These are phyloP conservation scores for Isaurus tuberculatus DNA, from an alignment of 92 coral and sea anemone species.

Conservation along the genomic window DNA sequence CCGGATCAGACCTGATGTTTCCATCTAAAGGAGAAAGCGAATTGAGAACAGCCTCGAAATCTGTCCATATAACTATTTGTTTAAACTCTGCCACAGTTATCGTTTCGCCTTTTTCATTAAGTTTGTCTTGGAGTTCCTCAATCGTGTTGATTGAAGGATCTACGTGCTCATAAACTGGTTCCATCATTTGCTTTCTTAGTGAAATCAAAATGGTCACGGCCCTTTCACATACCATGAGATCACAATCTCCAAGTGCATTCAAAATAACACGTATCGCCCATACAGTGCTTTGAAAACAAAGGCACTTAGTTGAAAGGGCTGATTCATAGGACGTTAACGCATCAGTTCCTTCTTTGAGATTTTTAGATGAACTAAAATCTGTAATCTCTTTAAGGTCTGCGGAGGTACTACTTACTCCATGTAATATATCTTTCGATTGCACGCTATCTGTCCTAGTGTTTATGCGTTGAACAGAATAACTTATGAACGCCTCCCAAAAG, in stretches of 20 bases:
- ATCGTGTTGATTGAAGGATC: slow-evolving; percentile 16
- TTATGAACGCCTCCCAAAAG: slow-evolving; percentile 71
- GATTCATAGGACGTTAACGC: not conserved
- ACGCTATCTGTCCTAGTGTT: not conserved
- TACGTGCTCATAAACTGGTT: not conserved
- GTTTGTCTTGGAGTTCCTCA: slow-evolving; percentile 2
- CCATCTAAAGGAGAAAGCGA: slow-evolving; percentile 60
- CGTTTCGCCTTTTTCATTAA: not conserved
- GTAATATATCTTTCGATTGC: not conserved
- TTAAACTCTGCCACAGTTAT: slow-evolving; percentile 40
- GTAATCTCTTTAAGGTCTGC: not conserved
- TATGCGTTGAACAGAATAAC: not conserved
- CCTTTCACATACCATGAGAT: slow-evolving; percentile 81
- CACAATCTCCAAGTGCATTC: slow-evolving; percentile 83
- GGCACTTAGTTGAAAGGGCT: not conserved
- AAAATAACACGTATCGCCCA: slow-evolving; percentile 66
- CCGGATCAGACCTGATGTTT: slow-evolving; percentile 75
- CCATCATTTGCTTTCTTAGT: slow-evolving; percentile 32
- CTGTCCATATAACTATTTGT: slow-evolving; percentile 53
- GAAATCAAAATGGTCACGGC: slow-evolving; percentile 61
- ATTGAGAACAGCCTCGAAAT: slow-evolving; percentile 56
- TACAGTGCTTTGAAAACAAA: slow-evolving; percentile 37
- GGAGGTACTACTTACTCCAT: not conserved
- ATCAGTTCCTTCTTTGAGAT: not conserved
- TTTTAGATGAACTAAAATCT: not conserved